A percentile compares a stretch with the other conserved stretches of the same genome.
phyloP scores from a whole-genome alignment of 2,888 invertebrate species.

The Pandemis cinnamomeana region DNA sequence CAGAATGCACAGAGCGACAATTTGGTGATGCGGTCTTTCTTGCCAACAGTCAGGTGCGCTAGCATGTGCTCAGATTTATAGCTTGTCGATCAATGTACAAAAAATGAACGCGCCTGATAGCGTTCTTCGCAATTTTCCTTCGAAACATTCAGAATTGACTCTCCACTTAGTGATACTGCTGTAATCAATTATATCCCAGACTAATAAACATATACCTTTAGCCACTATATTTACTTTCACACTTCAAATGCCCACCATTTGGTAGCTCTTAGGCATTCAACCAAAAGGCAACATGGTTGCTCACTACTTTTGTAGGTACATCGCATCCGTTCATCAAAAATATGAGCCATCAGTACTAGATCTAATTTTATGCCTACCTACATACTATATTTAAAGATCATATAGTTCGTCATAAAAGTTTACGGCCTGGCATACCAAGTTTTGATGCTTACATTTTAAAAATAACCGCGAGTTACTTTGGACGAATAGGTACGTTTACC shows the following conservation, averaged over 20 bases:
- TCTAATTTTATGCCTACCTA: constrained; percentile 33
- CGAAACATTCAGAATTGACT: neutral
- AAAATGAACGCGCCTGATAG: neutral
- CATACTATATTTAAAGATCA: constrained; percentile 55
- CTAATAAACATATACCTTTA: neutral
- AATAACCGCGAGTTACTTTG: constrained; percentile 29
- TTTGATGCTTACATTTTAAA: constrained; percentile 39
- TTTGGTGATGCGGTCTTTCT: too few species aligned
- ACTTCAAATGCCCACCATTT: neutral
- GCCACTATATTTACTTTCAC: neutral
- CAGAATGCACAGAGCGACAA: too few species aligned
- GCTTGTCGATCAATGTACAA: too few species aligned
- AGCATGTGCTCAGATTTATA: too few species aligned
- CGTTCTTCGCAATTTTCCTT: neutral
- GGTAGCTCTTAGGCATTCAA: neutral
- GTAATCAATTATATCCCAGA: neutral
- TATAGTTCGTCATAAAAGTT: constrained; percentile 67
- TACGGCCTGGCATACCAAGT: constrained; percentile 61
- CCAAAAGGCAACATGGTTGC: neutral
- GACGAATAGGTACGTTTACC: constrained; percentile 8
- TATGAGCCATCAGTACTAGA: constrained; percentile 16
- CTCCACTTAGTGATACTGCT: neutral
- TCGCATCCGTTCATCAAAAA: constrained; percentile 1
- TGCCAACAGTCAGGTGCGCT: too few species aligned
- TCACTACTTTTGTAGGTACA: neutral